Base-by-base conservation (phyloP, 1,140 invertebrate species). In the Physella acuta region DNA sequence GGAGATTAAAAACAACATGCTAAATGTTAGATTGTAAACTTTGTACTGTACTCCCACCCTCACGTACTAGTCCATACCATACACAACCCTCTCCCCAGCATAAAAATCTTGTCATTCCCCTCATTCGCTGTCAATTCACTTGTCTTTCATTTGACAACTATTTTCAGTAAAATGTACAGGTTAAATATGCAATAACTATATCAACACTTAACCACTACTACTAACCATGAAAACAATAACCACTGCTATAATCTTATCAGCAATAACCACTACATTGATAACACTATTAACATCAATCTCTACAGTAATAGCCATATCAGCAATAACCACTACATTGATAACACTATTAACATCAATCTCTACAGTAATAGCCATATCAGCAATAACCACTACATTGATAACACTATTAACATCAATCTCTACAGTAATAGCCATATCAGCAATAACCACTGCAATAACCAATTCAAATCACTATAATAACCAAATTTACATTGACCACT, bases 311-410 rank as follows among this genome's bases (percentile, higher is more conserved):
- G 16, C 64, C 53, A 8, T 51, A 56, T n/a, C 34, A 63, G 4
- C 30, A 63, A 11, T 37, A 63, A 8, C 64, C 31, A 14, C 64
- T 34, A 8, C 30, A 63, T 39, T 37, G 44, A 17, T 51, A 56
- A 20, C 64, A 56, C 8, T 34, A 56, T 8, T 51, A 34, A 0
- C 51, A 56, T 0, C 64, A 67, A 16, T 51, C 53, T 26, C 64
- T 34, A 0, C 52, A 56, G 0, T 51, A 67, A 1, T 34, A 56
- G 5, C 49, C 31, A 8, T 51, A 2, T 20, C 64, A 30, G 0
- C 51, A 30, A 14, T 2, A 31, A 1, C 64, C 0, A 14, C 59
- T 33, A 11, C 59, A 61, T 61, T 2, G 26, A 20, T 33, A 34
- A 16, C 33, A 37, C 17, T 20, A 61, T 33, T 33, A 61, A 16